These are phyloP conservation scores for Carollia perspicillata DNA, from an alignment of 2,113 vertebrate species.

Conservation along the genomic window DNA sequence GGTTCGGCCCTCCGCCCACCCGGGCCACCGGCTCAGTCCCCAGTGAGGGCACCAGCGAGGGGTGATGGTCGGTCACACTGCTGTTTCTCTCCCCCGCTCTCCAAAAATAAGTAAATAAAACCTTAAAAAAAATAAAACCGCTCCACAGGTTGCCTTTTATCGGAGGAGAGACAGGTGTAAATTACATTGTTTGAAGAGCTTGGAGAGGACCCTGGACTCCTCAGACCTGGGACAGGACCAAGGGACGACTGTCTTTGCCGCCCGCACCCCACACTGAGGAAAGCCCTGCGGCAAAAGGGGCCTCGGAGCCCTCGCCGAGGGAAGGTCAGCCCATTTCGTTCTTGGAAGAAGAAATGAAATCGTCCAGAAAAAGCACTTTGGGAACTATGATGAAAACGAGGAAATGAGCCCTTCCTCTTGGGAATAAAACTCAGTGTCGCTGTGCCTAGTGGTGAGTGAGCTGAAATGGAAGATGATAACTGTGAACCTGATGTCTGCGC, in stretches of 20 bases:
- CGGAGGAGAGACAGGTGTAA: neutral
- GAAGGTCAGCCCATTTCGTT: conserved; percentile 34
- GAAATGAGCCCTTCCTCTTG: conserved; percentile 61
- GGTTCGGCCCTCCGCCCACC: too few species aligned
- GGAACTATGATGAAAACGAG: conserved; percentile 64
- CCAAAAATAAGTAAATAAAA: too few species aligned
- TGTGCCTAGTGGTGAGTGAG: neutral
- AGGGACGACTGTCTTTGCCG: neutral
- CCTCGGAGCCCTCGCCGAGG: neutral
- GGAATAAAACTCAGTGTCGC: conserved; percentile 40
- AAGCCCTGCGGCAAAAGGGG: neutral
- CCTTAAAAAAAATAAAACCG: too few species aligned
- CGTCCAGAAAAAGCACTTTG: conserved; percentile 69
- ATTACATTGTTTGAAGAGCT: neutral
- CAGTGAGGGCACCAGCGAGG: too few species aligned
- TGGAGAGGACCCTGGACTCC: neutral
- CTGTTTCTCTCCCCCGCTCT: too few species aligned
- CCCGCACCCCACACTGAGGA: neutral
- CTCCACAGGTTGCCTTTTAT: neutral
- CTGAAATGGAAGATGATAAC: neutral
- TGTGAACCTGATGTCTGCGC: neutral
- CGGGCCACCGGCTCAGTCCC: too few species aligned
- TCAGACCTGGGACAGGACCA: neutral
- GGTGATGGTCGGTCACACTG: too few species aligned
- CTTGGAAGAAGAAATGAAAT: conserved; percentile 78